phyloP scores from a whole-genome alignment of 1,140 invertebrate genomes.

The Lordiphosa collinella region DNA sequence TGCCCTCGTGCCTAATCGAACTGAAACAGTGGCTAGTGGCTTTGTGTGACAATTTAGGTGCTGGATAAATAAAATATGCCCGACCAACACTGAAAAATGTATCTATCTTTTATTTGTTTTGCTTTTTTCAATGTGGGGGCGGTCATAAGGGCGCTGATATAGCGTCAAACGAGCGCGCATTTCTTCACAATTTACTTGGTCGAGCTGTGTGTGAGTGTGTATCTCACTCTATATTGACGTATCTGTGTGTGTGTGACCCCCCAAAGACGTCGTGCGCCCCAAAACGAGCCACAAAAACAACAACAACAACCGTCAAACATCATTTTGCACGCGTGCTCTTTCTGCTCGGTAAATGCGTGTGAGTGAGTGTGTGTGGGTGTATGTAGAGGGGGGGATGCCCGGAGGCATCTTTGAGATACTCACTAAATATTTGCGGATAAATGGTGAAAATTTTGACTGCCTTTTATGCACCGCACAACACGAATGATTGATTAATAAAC shows the following conservation, averaged over 20 bases:
- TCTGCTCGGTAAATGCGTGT: slow-evolving; percentile 30
- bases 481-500: slow-evolving; percentile 21
- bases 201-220: slow-evolving; percentile 37
- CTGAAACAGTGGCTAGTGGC: not conserved
- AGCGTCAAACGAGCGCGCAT: slow-evolving; percentile 74
- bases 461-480: slow-evolving; percentile 51
- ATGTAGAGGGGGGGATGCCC: slow-evolving; percentile 15
- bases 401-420: slow-evolving; percentile 68
- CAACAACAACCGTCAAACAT: slow-evolving; percentile 50
- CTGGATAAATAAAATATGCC: slow-evolving; percentile 6
- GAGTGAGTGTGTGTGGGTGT: slow-evolving; percentile 3
- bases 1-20: too few species aligned
- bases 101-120: slow-evolving; percentile 77
- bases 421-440: slow-evolving; percentile 79
- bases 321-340: slow-evolving; percentile 74
- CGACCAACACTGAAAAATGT: slow-evolving; percentile 60
- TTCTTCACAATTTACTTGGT: slow-evolving; percentile 70
- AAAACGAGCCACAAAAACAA: slow-evolving; percentile 34
- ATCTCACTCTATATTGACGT: slow-evolving; percentile 60
- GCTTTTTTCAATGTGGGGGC: slow-evolving; percentile 22
- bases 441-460: slow-evolving; percentile 79
- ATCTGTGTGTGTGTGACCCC: slow-evolving; percentile 37
- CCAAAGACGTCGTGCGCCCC: slow-evolving; percentile 62
- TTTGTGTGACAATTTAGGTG: not conserved
- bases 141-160: slow-evolving; percentile 35